These are phyloP conservation scores for Drosophila nikananu DNA, from an alignment of 1,140 invertebrate genomes.

Conservation along the genomic window DNA sequence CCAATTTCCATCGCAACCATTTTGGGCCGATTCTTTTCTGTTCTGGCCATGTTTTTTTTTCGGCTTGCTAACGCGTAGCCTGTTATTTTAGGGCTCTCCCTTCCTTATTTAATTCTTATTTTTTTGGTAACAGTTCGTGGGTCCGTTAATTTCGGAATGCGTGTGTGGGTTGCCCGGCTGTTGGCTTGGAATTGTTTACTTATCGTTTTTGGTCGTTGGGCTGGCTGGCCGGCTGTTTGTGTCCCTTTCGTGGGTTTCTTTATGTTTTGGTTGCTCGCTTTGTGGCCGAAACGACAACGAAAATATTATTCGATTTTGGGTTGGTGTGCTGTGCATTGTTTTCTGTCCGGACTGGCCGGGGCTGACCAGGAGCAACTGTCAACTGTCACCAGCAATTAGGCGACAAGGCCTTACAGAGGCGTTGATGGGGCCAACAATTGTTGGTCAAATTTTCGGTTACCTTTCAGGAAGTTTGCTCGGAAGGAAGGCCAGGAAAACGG, in stretches of 20 bases:
- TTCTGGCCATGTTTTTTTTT: slow-evolving; percentile 78
- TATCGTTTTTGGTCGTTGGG: slow-evolving; percentile 70
- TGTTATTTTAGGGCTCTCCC: slow-evolving; percentile 76
- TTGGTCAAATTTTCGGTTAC: slow-evolving; percentile 46
- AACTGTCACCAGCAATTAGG: slow-evolving; percentile 80
- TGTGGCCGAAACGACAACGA: slow-evolving; percentile 70
- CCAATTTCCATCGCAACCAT: slow-evolving; percentile 57
- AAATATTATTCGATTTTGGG: slow-evolving; percentile 80
- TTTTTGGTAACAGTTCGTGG: slow-evolving; percentile 78
- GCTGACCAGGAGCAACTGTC: slow-evolving; percentile 36
- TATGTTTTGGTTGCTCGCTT: slow-evolving; percentile 60
- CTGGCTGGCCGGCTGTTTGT: slow-evolving; percentile 64
- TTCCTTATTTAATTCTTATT: slow-evolving; percentile 32
- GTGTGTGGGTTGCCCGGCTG: slow-evolving; percentile 44
- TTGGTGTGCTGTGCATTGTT: slow-evolving; percentile 32
- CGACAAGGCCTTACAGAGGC: slow-evolving; percentile 57
- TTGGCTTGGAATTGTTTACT: slow-evolving; percentile 66
- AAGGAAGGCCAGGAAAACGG: slow-evolving; percentile 6
- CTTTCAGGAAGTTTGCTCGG: slow-evolving; percentile 47
- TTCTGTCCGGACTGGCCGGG: slow-evolving; percentile 17
- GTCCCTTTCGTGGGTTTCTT: slow-evolving; percentile 45
- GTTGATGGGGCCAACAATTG: slow-evolving; percentile 60
- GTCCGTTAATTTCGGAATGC: slow-evolving; percentile 42
- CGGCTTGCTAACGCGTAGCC: slow-evolving; percentile 31
- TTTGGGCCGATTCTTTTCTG: slow-evolving; percentile 43